Conservation (phyloP, 2,797 vertebrate species). For the Acrocephalus scirpaceus region DNA sequence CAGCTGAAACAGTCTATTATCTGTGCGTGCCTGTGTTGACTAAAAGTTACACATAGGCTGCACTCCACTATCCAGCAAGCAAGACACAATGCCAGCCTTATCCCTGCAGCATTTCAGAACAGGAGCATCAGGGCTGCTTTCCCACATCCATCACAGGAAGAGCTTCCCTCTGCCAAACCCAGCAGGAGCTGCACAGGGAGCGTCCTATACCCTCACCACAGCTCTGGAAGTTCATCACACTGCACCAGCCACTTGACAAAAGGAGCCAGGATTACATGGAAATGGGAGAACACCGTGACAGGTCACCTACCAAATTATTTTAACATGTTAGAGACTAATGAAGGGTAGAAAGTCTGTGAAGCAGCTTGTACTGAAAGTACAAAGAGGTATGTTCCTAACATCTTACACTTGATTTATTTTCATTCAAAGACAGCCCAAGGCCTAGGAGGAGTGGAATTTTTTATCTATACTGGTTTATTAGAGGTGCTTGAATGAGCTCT, state of each 20-base stretch:
- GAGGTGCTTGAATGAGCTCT: not conserved
- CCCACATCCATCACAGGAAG: not conserved
- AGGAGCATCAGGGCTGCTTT: not conserved
- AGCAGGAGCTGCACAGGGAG: not conserved
- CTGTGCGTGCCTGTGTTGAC: constrained; percentile 39
- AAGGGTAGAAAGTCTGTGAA: not conserved
- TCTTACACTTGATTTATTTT: not conserved
- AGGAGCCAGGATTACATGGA: not conserved
- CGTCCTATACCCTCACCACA: accelerated
- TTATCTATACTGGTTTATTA: not conserved
- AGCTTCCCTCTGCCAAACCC: not conserved
- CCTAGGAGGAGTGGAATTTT: not conserved
- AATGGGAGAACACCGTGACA: not conserved
- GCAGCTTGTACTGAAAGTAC: not conserved
- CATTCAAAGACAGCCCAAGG: not conserved
- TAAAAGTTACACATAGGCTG: constrained; percentile 59
- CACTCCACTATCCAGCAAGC: not conserved
- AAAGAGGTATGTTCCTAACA: not conserved
- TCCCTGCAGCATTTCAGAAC: not conserved
- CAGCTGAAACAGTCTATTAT: constrained; percentile 66
- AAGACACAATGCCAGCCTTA: constrained; percentile 52
- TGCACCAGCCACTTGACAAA: accelerated
- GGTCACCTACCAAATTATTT: not conserved
- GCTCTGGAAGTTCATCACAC: not conserved
- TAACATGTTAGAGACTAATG: not conserved